phyloP scores from a whole-genome alignment of 2,797 vertebrate species.

The Tragopan temminckii region DNA sequence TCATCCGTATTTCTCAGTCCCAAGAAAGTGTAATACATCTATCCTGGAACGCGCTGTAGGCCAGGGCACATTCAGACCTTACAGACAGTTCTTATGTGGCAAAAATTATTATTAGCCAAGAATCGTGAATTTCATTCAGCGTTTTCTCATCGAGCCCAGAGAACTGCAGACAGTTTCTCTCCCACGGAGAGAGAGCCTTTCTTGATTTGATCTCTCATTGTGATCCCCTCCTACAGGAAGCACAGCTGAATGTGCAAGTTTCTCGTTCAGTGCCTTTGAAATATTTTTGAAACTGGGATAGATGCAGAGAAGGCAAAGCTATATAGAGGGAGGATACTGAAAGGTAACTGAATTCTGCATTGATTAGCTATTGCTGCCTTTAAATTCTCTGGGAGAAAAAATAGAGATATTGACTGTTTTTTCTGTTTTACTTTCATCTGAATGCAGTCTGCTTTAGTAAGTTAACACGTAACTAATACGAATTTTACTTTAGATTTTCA shows the following conservation, averaged over 20 bases:
- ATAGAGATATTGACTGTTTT: background rate
- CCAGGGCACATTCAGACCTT: background rate
- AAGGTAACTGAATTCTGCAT: background rate
- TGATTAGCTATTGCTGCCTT: background rate
- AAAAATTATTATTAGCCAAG: background rate
- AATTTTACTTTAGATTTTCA: constrained; percentile 7
- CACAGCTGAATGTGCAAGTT: rapidly evolving
- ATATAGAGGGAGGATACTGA: background rate
- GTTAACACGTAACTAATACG: background rate
- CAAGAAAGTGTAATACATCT: background rate
- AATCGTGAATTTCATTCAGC: background rate
- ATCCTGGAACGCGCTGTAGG: background rate
- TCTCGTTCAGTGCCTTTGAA: background rate
- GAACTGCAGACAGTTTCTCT: background rate
- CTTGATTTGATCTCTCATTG: background rate
- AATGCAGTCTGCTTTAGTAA: background rate
- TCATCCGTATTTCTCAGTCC: background rate
- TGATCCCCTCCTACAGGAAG: background rate
- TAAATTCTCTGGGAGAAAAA: background rate
- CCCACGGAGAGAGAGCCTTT: background rate
- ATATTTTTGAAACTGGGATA: background rate
- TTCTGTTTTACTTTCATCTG: background rate
- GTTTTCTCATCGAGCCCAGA: background rate
- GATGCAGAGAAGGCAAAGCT: background rate
- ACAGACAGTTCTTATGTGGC: background rate